These are phyloP conservation scores for Ptychodera flava DNA, from an alignment of 35 echinoderm and acorn worm genomes.

Conservation along the genomic window DNA sequence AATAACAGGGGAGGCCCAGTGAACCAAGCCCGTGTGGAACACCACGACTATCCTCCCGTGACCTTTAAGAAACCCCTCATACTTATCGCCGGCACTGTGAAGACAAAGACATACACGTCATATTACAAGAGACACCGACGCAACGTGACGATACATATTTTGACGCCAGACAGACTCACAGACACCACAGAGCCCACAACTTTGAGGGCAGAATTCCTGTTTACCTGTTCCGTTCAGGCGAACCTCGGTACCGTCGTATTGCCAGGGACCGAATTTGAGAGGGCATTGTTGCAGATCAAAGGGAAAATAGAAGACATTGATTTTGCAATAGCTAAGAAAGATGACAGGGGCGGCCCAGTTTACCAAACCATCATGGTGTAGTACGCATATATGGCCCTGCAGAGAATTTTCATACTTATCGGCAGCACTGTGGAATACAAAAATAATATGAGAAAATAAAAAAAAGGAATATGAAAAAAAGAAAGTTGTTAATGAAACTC, in stretches of 20 bases:
- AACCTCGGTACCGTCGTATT: constrained; percentile 46
- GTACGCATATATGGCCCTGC: constrained; percentile 34
- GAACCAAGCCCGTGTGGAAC: constrained; percentile 28
- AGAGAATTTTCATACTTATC: constrained; percentile 43
- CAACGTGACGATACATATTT: no score
- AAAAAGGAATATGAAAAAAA: no score
- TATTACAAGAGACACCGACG: no score
- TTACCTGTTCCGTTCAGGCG: constrained; percentile 41
- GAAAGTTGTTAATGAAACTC: no score
- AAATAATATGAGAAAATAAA: no score
- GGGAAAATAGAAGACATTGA: constrained; percentile 58
- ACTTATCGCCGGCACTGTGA: constrained; percentile 39
- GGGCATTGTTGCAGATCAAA: constrained; percentile 61
- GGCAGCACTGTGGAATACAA: constrained; percentile 28
- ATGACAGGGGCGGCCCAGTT: constrained; percentile 71
- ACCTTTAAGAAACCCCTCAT: constrained; percentile 31
- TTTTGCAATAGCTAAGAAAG: constrained; percentile 45
- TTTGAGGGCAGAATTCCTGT: no score
- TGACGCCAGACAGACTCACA: no score
- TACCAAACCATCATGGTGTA: constrained; percentile 34
- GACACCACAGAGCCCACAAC: no score
- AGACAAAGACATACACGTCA: neutral
- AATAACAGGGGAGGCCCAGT: constrained; percentile 72
- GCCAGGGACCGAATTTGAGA: constrained; percentile 76
- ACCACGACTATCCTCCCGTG: constrained; percentile 43